Evolutionary conservation across 35 echinoderm and acorn worm species (phyloP).

Genomic region (Diadema setosum): DNA sequence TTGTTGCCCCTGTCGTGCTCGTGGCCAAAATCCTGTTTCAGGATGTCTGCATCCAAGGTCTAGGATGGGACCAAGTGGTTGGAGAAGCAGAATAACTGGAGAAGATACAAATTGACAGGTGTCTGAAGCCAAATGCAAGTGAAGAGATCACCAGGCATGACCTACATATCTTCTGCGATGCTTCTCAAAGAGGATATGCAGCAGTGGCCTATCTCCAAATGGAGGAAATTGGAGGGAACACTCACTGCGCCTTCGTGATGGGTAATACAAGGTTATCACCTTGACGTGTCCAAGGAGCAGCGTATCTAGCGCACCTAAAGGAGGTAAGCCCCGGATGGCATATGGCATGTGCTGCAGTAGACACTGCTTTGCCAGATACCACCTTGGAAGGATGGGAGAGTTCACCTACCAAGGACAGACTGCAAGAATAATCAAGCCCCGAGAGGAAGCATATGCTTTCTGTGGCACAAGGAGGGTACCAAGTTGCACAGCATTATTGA

Average conservation of each 20-base stretch:
- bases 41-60: not conserved
- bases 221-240: not conserved
- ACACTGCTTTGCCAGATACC: not conserved
- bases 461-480: not conserved
- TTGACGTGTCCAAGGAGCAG: constrained; percentile 2
- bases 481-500: not conserved
- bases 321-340: not conserved
- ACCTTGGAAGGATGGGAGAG: not conserved
- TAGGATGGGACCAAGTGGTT: constrained; percentile 50
- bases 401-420: not conserved
- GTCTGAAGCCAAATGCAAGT: not conserved
- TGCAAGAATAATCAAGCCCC: not conserved
- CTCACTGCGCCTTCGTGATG: constrained; percentile 24
- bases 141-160: not conserved
- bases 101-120: not conserved
- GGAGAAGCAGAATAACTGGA: not conserved
- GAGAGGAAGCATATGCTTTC: not conserved
- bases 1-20: constrained; percentile 21
- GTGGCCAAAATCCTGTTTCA: constrained; percentile 58
- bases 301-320: not conserved
- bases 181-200: constrained; percentile 29
- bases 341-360: not conserved
- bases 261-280: constrained; percentile 26
- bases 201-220: not conserved
- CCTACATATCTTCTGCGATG: constrained; percentile 53